A percentile compares a stretch with the other conserved stretches of the same genome.
Conservation (phyloP, 2,113 vertebrate genomes). For the Sinocyclocheilus anshuiensis region DNA sequence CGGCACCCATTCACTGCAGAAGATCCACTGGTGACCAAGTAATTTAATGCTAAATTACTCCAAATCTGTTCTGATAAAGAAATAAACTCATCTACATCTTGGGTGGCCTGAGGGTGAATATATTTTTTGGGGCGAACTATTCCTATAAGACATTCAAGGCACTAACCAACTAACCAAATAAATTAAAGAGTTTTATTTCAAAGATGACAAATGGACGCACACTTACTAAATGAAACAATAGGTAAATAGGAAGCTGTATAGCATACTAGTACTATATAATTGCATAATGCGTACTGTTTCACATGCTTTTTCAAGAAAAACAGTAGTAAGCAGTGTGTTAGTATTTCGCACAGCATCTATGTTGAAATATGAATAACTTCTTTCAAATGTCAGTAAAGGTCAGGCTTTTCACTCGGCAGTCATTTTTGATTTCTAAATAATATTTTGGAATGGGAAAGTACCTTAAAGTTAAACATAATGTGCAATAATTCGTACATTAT, state of each 20-base stretch:
- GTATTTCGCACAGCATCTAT: not conserved
- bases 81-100: no score
- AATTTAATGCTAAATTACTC: no score
- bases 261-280: not conserved
- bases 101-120: no score
- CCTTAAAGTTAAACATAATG: not conserved
- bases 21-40: no score
- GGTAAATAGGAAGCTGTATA: not conserved
- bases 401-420: constrained; percentile 33
- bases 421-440: not conserved
- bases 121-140: no score
- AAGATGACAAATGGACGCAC: not conserved
- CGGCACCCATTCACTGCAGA: no score
- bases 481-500: not conserved
- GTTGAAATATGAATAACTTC: not conserved
- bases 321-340: no score
- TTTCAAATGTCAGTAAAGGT: constrained; percentile 34
- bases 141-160: no score
- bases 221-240: not conserved
- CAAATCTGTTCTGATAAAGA: no score
- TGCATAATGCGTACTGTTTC: not conserved
- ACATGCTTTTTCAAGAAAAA: not conserved
- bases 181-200: not conserved
- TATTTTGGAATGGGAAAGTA: not conserved
- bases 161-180: no score